Conservation (phyloP, 2,888 invertebrate species). For the Loripinus fragilis region DNA sequence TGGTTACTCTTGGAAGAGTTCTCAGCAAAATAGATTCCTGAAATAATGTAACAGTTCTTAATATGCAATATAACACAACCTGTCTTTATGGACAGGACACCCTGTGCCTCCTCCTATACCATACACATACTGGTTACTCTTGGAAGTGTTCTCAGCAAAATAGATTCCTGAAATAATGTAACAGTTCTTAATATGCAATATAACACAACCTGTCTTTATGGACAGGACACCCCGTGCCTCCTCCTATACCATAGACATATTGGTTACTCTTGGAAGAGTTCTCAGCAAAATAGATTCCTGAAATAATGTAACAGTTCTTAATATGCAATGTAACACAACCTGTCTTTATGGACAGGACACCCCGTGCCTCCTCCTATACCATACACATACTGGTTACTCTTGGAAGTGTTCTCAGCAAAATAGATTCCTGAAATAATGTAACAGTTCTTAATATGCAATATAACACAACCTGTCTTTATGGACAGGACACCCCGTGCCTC, state of each 20-base stretch:
- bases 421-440: slow-evolving; percentile 95
- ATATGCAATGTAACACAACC: slow-evolving; percentile 99
- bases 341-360: slow-evolving; percentile 96
- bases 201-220: slow-evolving; percentile 99
- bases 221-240: slow-evolving; percentile 96
- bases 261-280: slow-evolving; percentile 99
- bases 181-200: too few species aligned
- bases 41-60: too few species aligned
- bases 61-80: slow-evolving; percentile 96
- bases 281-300: slow-evolving; percentile 98
- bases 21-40: slow-evolving; percentile 98
- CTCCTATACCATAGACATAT: slow-evolving; percentile 98
- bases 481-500: slow-evolving; percentile 96
- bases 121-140: slow-evolving; percentile 99
- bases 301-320: too few species aligned
- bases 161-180: slow-evolving; percentile 92
- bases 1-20: slow-evolving; percentile 99
- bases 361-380: slow-evolving; percentile 99
- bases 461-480: slow-evolving; percentile 99
- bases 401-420: slow-evolving; percentile 99
- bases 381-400: slow-evolving; percentile 99
- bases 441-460: too few species aligned
- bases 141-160: slow-evolving; percentile 99
- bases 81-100: slow-evolving; percentile 96
- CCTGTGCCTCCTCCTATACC: slow-evolving; percentile 99